Conservation (phyloP, 2,797 vertebrate genomes). For the Florisuga fusca region DNA sequence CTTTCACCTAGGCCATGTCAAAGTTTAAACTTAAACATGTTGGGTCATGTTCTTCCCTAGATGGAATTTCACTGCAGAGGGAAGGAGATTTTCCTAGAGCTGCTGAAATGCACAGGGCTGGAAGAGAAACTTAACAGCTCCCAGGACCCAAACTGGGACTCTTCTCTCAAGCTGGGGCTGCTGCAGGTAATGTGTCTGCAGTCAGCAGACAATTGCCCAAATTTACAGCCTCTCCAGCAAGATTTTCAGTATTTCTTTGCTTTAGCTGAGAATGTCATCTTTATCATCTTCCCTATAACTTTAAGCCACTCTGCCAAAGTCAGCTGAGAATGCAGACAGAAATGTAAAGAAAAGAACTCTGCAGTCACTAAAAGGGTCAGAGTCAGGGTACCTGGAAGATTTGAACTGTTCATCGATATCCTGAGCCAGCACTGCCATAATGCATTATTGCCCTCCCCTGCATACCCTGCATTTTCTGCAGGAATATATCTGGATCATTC, state of each 20-base stretch:
- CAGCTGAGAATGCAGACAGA: background rate
- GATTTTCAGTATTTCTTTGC: background rate
- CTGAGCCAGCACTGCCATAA: background rate
- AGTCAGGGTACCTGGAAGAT: constrained; percentile 28
- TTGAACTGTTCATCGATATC: constrained; percentile 22
- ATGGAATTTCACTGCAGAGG: background rate
- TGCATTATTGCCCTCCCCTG: constrained; percentile 30
- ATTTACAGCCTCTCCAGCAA: background rate
- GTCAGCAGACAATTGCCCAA: background rate
- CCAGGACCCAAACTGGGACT: fast-evolving
- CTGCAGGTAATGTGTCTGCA: background rate
- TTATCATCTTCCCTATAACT: background rate
- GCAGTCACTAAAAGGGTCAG: constrained; percentile 4
- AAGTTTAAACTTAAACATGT: background rate
- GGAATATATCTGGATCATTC: constrained; percentile 27
- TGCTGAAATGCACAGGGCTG: background rate
- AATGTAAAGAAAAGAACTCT: background rate
- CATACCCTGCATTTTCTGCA: constrained; percentile 27
- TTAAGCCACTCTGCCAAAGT: background rate
- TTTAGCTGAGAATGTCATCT: background rate
- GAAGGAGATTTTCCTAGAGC: background rate
- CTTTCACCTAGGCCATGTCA: background rate
- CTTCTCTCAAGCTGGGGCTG: background rate
- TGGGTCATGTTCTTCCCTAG: background rate
- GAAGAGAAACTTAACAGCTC: background rate